These are phyloP conservation scores for Papilio demoleus DNA, from an alignment of 2,888 invertebrate genomes.

Conservation along the genomic window DNA sequence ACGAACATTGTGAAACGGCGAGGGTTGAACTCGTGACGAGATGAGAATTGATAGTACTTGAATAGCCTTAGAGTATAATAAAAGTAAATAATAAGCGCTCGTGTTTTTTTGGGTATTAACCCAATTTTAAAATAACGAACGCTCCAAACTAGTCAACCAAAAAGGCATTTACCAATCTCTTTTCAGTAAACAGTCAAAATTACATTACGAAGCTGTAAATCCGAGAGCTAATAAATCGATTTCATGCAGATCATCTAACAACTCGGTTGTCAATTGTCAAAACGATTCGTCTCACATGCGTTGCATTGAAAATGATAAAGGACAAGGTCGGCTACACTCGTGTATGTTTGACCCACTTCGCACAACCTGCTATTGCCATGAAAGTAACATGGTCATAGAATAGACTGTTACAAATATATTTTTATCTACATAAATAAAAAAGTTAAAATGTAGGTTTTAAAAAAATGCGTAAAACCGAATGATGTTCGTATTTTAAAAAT, in stretches of 20 bases:
- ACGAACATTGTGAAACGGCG: conserved; percentile 64
- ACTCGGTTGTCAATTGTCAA: background rate
- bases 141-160: too few relatives aligned
- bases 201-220: background rate
- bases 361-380: background rate
- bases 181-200: background rate
- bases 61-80: conserved; percentile 20
- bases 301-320: conserved; percentile 31
- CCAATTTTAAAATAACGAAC: too few relatives aligned
- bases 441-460: too few relatives aligned
- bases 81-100: background rate
- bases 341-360: conserved; percentile 28
- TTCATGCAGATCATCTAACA: background rate
- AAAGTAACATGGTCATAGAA: background rate
- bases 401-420: background rate
- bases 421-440: background rate
- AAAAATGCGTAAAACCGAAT: too few relatives aligned
- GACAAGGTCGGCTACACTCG: conserved; percentile 29
- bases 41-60: conserved; percentile 25
- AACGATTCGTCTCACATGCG: conserved; percentile 8
- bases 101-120: background rate
- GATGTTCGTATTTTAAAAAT: too few relatives aligned
- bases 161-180: background rate
- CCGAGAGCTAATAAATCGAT: background rate
- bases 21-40: conserved; percentile 33